Evolutionary conservation across 2,888 invertebrate species (phyloP).

Genomic region (Melanophora roralis): DNA sequence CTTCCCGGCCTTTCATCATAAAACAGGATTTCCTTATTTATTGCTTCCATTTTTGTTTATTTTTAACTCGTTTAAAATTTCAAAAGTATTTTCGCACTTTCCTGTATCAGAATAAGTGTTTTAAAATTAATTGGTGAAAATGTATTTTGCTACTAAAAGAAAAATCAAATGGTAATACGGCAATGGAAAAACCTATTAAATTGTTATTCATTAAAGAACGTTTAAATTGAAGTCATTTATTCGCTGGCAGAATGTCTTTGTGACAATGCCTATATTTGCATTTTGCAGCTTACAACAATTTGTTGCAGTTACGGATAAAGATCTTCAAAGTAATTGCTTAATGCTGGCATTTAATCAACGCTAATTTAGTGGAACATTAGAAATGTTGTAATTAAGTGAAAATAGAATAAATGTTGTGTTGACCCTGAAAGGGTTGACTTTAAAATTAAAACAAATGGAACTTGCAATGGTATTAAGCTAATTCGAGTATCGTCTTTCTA

Average conservation of each 20-base stretch:
- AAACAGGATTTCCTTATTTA: background rate
- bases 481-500: too few relatives aligned
- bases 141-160: constrained; percentile 1
- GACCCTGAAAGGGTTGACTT: too few relatives aligned
- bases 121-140: constrained; percentile 48
- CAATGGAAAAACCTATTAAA: constrained; percentile 16
- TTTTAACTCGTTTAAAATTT: background rate
- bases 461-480: too few relatives aligned
- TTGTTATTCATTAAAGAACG: constrained; percentile 5
- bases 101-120: constrained; percentile 2
- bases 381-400: background rate
- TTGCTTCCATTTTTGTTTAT: too few relatives aligned
- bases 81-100: background rate
- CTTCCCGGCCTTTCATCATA: constrained; percentile 1
- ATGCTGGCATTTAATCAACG: background rate
- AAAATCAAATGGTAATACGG: background rate
- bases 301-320: background rate
- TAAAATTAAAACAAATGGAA: too few relatives aligned
- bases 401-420: too few relatives aligned
- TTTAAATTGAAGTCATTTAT: constrained; percentile 37
- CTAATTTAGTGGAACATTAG: background rate
- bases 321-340: background rate
- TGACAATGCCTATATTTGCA: background rate
- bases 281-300: background rate
- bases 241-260: background rate